A percentile compares a stretch with the other conserved stretches of the same genome.
Evolutionary conservation across 2,888 invertebrate genomes (phyloP).

Genomic region (Pomacea canaliculata): DNA sequence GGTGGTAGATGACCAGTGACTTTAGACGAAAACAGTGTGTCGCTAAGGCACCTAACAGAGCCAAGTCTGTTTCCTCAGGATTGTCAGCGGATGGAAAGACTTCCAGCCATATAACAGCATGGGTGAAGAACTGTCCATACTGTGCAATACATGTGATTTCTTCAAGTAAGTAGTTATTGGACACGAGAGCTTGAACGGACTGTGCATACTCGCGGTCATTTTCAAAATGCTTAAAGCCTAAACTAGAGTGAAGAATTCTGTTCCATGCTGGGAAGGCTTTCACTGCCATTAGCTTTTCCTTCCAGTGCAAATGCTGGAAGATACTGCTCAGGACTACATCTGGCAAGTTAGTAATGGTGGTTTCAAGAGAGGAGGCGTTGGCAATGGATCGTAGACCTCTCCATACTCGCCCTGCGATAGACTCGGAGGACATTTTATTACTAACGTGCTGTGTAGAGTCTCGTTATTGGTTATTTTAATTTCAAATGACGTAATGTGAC

Average conservation of each 20-base stretch:
- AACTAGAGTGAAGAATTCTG: constrained; percentile 24
- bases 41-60: constrained; percentile 16
- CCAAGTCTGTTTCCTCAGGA: constrained; percentile 20
- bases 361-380: neutral
- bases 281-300: neutral
- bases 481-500: too few species aligned
- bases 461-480: too few species aligned
- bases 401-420: too few species aligned
- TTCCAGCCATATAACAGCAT: constrained; percentile 31
- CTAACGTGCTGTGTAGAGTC: too few species aligned
- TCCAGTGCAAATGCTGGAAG: constrained; percentile 27
- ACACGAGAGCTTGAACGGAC: neutral
- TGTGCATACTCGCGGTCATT: constrained; percentile 28
- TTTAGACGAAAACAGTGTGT: constrained; percentile 27
- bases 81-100: neutral
- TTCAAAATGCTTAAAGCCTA: constrained; percentile 32
- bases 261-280: constrained; percentile 15
- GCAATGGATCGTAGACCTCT: too few species aligned
- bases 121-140: constrained; percentile 30
- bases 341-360: constrained; percentile 15
- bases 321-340: constrained; percentile 29
- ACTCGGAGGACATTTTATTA: too few species aligned
- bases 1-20: constrained; percentile 7
- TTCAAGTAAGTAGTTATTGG: neutral
- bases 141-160: constrained; percentile 23